Base-by-base conservation (phyloP, 2,113 vertebrate species). In the Cricetomys ansorgei region DNA sequence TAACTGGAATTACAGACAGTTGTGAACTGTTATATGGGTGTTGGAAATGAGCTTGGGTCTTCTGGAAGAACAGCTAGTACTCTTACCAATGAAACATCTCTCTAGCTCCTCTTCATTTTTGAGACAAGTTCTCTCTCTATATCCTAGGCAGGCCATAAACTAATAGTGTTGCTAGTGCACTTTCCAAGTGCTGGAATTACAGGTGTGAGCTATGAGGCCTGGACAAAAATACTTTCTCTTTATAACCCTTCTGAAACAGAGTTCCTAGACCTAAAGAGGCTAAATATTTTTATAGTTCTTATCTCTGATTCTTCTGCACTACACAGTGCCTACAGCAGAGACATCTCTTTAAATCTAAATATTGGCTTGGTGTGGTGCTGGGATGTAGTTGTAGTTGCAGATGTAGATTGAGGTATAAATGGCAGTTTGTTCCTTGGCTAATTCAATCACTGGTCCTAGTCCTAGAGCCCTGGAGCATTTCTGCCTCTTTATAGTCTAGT, bases 271-370 rank as follows among this genome's bases (percentile, higher is more conserved):
- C 69, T 40, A 79, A 84, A 83, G 29, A 80, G 25, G 16, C 17
- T 75, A 40, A 94, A 55, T 92, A 69, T 93, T 95, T 96, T 92
- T 90, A 23, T 65, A 75, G 50, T 15, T 94, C 62, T 88, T 88
- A 21, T 95, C 53, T 90, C 10, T 96, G 43, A 75, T 19, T 70
- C 37, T 90, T 96, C 11, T 31, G n/a, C 73, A 88, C 70, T 95
- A 94, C 67, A n/a, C 3, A 70, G 37, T 95, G 57, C 29, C 50
- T 88, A 89, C 23, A 94, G 5, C 29, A 89, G n/a, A 76, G 48
- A 64, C 27, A 93, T 16, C 23, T 76, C 7, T 93, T 95, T 92
- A 94, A 89, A 84, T 96, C 2, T 94, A 73, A 69, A 73, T 90
- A 53, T 70, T 70, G 34, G 1, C 48, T 55, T 27, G 23, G 31